Conservation (phyloP, 2,797 vertebrate species). For the Emys orbicularis region DNA sequence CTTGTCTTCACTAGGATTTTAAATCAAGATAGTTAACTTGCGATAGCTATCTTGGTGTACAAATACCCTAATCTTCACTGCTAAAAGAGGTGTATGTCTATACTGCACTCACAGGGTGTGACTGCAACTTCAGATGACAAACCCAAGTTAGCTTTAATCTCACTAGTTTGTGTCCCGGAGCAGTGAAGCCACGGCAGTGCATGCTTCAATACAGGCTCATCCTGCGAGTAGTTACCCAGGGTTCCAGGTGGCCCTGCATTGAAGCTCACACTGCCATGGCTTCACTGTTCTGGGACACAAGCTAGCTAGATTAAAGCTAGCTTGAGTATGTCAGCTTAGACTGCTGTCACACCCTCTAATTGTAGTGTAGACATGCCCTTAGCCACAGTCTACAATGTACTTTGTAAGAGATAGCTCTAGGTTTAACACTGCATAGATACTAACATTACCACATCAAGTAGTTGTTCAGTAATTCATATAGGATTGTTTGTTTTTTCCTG, state of each 20-base stretch:
- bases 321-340: no score
- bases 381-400: background rate
- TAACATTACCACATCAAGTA: background rate
- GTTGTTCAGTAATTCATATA: background rate
- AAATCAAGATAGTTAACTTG: background rate
- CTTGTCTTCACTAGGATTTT: background rate
- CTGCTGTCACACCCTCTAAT: no score
- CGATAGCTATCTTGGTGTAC: rapidly evolving
- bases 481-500: background rate
- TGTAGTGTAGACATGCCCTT: background rate
- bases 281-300: no score
- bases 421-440: background rate
- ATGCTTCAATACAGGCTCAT: background rate
- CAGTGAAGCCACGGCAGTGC: background rate
- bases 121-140: background rate
- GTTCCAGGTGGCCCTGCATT: no score
- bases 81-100: background rate
- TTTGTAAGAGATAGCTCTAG: background rate
- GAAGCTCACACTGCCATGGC: no score
- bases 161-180: background rate
- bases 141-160: background rate
- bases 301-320: no score
- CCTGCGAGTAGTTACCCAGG: no score
- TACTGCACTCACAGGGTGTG: background rate
- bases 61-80: background rate